Percentiles rank a stretch among this genome's conserved stretches.
phyloP scores from a whole-genome alignment of 2,797 vertebrate genomes.

The Peromyscus attwateri region DNA sequence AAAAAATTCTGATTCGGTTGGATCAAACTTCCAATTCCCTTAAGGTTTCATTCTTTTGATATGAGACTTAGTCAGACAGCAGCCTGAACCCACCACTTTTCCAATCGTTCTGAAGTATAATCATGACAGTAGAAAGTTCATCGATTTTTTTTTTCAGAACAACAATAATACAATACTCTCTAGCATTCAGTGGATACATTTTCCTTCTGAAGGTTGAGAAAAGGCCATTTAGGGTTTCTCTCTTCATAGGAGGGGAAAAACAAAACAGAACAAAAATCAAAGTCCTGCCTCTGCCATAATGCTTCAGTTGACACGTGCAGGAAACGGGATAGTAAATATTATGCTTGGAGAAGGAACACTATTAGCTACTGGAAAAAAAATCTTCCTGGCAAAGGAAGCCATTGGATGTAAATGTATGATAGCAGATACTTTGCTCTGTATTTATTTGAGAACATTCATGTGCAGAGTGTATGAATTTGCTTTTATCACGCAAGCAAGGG shows the following conservation, averaged over 20 bases:
- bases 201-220: slow-evolving; percentile 52
- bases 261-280: slow-evolving; percentile 22
- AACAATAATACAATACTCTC: slow-evolving; percentile 32
- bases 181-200: not conserved
- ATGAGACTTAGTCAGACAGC: not conserved
- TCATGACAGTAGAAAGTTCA: not conserved
- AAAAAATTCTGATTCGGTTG: slow-evolving; percentile 39
- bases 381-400: not conserved
- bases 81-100: not conserved
- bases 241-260: not conserved
- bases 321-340: slow-evolving; percentile 51
- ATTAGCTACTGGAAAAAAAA: not conserved
- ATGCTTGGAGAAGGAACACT: slow-evolving; percentile 6
- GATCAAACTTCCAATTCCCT: not conserved
- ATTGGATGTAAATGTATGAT: not conserved
- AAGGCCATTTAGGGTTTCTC: not conserved
- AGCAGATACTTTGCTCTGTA: slow-evolving; percentile 15
- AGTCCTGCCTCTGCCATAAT: not conserved
- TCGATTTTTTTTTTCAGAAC: not conserved
- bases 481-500: slow-evolving; percentile 44
- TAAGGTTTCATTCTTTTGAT: slow-evolving; percentile 13
- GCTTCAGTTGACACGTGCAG: not conserved
- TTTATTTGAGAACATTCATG: not conserved
- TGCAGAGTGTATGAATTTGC: not conserved
- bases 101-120: not conserved